These are phyloP conservation scores for Tetranychus urticae DNA, from an alignment of 1,140 invertebrate genomes.

Conservation along the genomic window DNA sequence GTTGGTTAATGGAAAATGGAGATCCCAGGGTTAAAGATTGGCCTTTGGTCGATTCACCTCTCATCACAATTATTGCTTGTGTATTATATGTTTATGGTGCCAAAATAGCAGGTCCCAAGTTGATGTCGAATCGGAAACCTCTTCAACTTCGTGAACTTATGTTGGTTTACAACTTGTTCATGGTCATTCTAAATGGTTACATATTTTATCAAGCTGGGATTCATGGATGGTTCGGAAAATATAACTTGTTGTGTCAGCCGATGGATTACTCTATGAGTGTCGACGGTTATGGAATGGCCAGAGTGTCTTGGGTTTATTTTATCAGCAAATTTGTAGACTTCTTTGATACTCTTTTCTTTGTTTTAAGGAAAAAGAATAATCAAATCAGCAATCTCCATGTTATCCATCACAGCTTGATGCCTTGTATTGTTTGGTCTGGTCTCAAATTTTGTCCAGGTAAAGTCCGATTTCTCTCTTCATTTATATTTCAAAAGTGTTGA, in stretches of 20 bases:
- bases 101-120: constrained; percentile 45
- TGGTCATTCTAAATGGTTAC: constrained; percentile 8
- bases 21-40: constrained; percentile 47
- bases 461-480: too few relatives aligned
- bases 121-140: constrained; percentile 62
- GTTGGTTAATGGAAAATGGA: not conserved
- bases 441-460: not conserved
- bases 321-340: constrained; percentile 15
- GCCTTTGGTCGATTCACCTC: constrained; percentile 67
- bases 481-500: not conserved
- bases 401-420: constrained; percentile 45
- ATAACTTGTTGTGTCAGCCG: not conserved
- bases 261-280: not conserved
- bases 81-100: constrained; percentile 47
- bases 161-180: constrained; percentile 42
- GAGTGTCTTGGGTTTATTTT: not conserved
- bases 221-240: not conserved
- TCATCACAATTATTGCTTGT: constrained; percentile 60
- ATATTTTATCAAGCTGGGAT: constrained; percentile 7
- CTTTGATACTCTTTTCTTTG: constrained; percentile 9
- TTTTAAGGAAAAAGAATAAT: constrained; percentile 44
- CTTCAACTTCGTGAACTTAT: constrained; percentile 47
- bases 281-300: not conserved
- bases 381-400: constrained; percentile 68
- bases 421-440: constrained; percentile 1